Conservation (phyloP, 2,888 invertebrate species). For the Drosophila stalkeri region DNA sequence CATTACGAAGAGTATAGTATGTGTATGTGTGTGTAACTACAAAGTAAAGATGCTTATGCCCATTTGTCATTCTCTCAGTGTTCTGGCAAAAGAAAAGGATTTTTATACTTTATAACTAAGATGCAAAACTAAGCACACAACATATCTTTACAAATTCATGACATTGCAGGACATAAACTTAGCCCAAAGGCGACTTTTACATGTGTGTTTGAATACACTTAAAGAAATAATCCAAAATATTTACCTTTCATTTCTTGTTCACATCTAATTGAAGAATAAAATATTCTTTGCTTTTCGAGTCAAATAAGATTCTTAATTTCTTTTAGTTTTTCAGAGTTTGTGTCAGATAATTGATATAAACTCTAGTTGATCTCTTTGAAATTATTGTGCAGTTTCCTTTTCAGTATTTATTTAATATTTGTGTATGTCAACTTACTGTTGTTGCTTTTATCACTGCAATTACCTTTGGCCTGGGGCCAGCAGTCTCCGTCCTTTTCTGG, state of each 20-base stretch:
- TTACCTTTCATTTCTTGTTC: not conserved
- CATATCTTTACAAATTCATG: constrained; percentile 29
- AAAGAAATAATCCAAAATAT: constrained; percentile 4
- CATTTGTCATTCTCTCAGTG: constrained; percentile 27
- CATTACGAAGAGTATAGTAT: constrained; percentile 25
- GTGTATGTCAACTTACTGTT: constrained; percentile 58
- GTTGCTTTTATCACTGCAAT: constrained; percentile 48
- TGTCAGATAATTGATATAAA: not conserved
- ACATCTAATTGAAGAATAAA: not conserved
- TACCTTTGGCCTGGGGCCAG: constrained; percentile 53
- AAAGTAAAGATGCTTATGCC: constrained; percentile 24
- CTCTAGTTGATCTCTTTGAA: not conserved
- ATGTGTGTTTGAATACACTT: constrained; percentile 15
- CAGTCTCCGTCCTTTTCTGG: constrained; percentile 22
- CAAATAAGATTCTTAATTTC: not conserved
- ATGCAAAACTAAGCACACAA: constrained; percentile 21
- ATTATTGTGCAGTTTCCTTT: not conserved
- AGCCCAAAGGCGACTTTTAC: not conserved
- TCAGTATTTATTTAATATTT: constrained; percentile 46
- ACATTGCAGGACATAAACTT: constrained; percentile 14
- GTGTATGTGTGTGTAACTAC: constrained; percentile 1
- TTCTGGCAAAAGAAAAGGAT: not conserved
- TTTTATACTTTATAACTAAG: constrained; percentile 11
- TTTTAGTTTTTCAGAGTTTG: not conserved
- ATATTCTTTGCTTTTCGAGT: not conserved